phyloP scores from a whole-genome alignment of 1,140 invertebrate species.

The Gryon sp. region DNA sequence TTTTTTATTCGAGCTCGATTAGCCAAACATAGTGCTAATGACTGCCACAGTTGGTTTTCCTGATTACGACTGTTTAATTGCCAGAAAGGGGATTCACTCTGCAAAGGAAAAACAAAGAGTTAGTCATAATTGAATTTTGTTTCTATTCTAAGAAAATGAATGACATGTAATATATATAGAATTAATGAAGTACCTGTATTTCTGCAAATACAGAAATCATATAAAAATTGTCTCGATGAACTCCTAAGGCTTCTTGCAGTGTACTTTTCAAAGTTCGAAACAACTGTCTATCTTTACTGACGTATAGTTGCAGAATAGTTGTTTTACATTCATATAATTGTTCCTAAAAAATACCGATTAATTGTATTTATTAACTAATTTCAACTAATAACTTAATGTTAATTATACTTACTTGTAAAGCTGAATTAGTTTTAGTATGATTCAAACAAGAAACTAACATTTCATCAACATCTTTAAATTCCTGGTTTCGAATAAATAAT shows the following conservation, averaged over 20 bases:
- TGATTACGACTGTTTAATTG: conserved; percentile 64
- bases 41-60: conserved; percentile 65
- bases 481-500: conserved; percentile 72
- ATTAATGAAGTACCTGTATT: conserved; percentile 69
- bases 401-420: conserved; percentile 65
- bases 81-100: conserved; percentile 74
- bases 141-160: too few relatives aligned
- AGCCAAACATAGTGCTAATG: conserved; percentile 72
- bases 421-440: conserved; percentile 59
- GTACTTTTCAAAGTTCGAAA: conserved; percentile 46
- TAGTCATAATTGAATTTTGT: too few relatives aligned
- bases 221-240: conserved; percentile 82
- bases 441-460: conserved; percentile 68
- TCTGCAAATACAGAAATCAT: conserved; percentile 76
- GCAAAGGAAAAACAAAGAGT: conserved; percentile 36
- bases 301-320: conserved; percentile 76
- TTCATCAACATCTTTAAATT: conserved; percentile 56
- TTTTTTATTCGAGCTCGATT: conserved; percentile 67
- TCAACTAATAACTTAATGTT: background rate
- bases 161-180: background rate
- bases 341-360: conserved; percentile 65
- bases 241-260: conserved; percentile 70
- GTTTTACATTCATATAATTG: conserved; percentile 73
- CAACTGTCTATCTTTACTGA: conserved; percentile 53
- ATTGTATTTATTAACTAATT: background rate